Conservation (phyloP, 2,113 vertebrate species). For the Tachysurus vachellii region DNA sequence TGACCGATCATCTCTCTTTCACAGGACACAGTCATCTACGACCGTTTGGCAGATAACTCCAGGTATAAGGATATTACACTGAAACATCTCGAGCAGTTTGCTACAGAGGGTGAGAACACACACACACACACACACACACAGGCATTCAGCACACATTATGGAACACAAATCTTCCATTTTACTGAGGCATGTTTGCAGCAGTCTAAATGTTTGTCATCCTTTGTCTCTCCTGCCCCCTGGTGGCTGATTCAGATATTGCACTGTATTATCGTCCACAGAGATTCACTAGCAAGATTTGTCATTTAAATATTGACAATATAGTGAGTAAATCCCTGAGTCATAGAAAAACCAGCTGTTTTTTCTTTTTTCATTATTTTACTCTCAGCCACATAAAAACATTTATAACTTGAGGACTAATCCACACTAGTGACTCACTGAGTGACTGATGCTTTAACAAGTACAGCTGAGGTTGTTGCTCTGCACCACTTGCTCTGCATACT, state of each 20-base stretch:
- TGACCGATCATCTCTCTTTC: constrained; percentile 49
- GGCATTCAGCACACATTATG: neutral
- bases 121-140: constrained; percentile 34
- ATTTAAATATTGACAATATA: neutral
- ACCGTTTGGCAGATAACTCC: constrained; percentile 92
- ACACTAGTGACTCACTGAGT: neutral
- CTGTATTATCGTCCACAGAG: constrained; percentile 60
- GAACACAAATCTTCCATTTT: neutral
- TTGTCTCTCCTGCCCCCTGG: constrained; percentile 64
- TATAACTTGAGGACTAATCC: neutral
- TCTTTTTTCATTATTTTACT: neutral
- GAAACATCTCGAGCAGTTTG: constrained; percentile 98
- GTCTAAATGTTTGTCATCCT: constrained; percentile 27
- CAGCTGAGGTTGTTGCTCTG: neutral
- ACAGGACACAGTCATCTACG: constrained; percentile 96
- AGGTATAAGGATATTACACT: constrained; percentile 97
- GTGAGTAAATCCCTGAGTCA: no score
- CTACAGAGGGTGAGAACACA: constrained; percentile 86
- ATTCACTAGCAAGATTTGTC: neutral
- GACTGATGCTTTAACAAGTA: neutral
- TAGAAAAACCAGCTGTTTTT: neutral
- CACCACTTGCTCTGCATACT: neutral
- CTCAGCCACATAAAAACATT: neutral
- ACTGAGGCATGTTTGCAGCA: constrained; percentile 3
- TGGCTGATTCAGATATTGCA: constrained; percentile 63